phyloP scores from a whole-genome alignment of 2,113 vertebrate species.

The Nerophis lumbriciformis region DNA sequence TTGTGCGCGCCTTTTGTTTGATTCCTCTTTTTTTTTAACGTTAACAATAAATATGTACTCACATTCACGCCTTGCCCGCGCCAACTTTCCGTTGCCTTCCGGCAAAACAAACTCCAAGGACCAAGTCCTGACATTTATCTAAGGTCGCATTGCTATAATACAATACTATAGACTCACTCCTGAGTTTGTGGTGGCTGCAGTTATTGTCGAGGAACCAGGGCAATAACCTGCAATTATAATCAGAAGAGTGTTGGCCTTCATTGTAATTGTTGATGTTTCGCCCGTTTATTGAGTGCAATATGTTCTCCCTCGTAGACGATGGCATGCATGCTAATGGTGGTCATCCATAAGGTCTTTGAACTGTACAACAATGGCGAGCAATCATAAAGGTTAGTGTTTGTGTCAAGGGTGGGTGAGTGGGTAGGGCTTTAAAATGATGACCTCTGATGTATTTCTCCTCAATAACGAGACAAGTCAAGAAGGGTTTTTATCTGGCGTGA shows the following conservation, averaged over 20 bases:
- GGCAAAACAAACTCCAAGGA: too few relatives aligned
- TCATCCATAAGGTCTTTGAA: background rate
- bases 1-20: too few relatives aligned
- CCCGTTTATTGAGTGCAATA: background rate
- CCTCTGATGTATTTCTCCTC: constrained; percentile 23
- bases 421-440: constrained; percentile 25
- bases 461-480: constrained; percentile 33
- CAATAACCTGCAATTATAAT: constrained; percentile 31
- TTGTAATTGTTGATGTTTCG: background rate
- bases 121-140: too few relatives aligned
- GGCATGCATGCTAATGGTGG: too few relatives aligned
- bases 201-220: constrained; percentile 9
- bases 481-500: constrained; percentile 35
- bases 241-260: background rate
- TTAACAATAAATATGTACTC: too few relatives aligned
- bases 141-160: too few relatives aligned
- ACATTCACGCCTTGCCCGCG: too few relatives aligned
- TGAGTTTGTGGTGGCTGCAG: background rate
- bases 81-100: too few relatives aligned
- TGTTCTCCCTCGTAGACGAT: background rate
- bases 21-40: too few relatives aligned
- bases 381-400: constrained; percentile 10
- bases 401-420: constrained; percentile 26
- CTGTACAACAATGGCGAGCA: background rate
- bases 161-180: background rate